Percentiles rank a stretch among this genome's conserved stretches.
Evolutionary conservation across 2,113 vertebrate genomes (phyloP).

Genomic region (Australoheros scitulus): DNA sequence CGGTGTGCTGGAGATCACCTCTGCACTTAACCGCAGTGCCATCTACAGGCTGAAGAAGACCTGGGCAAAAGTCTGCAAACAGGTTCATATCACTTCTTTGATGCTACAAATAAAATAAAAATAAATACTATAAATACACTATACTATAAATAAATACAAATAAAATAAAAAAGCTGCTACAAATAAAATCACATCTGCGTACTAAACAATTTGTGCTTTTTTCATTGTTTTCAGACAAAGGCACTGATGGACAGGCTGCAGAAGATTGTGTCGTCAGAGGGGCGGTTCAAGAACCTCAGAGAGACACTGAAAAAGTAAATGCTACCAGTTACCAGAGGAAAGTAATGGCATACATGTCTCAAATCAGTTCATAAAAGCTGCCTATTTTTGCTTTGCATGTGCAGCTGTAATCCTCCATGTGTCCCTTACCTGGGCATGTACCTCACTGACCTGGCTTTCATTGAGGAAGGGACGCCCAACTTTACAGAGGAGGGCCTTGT

Average conservation of each 20-base stretch:
- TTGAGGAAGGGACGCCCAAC: constrained; percentile 97
- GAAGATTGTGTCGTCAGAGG: constrained; percentile 97
- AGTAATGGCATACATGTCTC: background rate
- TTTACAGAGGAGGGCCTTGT: constrained; percentile 98
- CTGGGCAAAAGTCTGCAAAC: constrained; percentile 97
- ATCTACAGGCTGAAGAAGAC: constrained; percentile 99
- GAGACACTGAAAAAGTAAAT: constrained; percentile 96
- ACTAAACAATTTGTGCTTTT: background rate
- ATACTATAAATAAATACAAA: no score
- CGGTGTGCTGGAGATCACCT: constrained; percentile 96
- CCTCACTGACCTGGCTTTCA: constrained; percentile 96
- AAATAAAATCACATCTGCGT: background rate
- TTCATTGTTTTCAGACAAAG: constrained; percentile 83
- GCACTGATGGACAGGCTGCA: constrained; percentile 97
- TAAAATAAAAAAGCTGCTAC: background rate
- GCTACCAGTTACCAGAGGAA: no score
- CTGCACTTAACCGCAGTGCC: constrained; percentile 97
- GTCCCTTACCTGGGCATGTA: constrained; percentile 99
- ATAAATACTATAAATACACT: no score
- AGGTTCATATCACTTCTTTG: constrained; percentile 74
- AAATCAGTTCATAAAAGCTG: background rate
- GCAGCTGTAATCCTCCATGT: constrained; percentile 94
- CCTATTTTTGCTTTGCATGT: background rate
- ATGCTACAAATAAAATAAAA: background rate
- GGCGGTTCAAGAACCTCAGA: constrained; percentile 98